Base-by-base conservation (phyloP, 2,797 vertebrate genomes). In the Pachyuromys duprasi region DNA sequence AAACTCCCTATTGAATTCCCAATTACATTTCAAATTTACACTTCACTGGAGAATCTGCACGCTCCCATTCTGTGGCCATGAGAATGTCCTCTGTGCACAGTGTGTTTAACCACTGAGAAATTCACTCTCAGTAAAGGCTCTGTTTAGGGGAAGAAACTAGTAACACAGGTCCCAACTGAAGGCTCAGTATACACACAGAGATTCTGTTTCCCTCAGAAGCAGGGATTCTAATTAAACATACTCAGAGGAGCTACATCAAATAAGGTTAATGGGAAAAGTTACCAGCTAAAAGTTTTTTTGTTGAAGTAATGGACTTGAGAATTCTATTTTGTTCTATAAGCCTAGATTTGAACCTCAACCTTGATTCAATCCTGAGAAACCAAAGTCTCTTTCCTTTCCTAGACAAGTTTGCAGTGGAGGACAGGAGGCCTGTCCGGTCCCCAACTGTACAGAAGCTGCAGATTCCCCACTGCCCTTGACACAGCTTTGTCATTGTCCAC, bases 171-270 rank as follows among this genome's bases (percentile, higher is more conserved):
- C 36, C 31, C 17, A 4, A 26, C 60, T 39, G 33, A 82, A 60
- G 81, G 74, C 53, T 86, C 65, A 6, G 36, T 31, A 90, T 76
- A 17, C 0, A 49, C 60, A 45, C 76, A 60, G 65, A 67, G 39
- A 11, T 75, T 67, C 72, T 78, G 63, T 87, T 65, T 62, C 36
- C 57, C 26, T 86, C 72, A 79, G 92, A 88, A 69, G 87, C 36
- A 18, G 31, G 75, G 67, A 78, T 42, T 91, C n/a, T 76, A 87
- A 74, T 79, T 86, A 84, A 91, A 72, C 83, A 80, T 89, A 70
- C 60, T 76, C 57, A 65, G 57, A 22, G 17, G 95, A 39, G 87
- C 3, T 0, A 57, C 53, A 75, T 53, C 91, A 79, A 74, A 39
- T 45, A 86, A 90, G 39, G 45, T 75, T 75, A 88, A 45, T 31